Evolutionary conservation across 1,140 invertebrate genomes (phyloP).

Genomic region (Drosophila simulans): DNA sequence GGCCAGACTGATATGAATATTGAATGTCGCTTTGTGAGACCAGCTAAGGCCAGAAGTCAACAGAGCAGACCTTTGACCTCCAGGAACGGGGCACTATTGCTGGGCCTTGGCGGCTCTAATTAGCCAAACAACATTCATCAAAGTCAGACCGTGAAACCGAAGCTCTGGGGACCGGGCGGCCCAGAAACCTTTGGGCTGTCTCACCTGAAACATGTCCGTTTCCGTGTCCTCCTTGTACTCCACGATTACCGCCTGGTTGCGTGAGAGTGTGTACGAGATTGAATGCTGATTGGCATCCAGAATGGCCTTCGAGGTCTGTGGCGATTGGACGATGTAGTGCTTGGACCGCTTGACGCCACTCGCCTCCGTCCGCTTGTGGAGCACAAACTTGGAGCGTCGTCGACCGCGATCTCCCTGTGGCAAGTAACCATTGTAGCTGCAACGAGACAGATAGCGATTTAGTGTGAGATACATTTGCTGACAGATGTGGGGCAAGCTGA

Average conservation of each 20-base stretch:
- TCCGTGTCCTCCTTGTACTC: slow-evolving; percentile 97
- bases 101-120: slow-evolving; percentile 12
- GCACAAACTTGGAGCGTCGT: slow-evolving; percentile 96
- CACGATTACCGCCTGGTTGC: slow-evolving; percentile 98
- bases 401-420: slow-evolving; percentile 96
- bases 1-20: slow-evolving; percentile 54
- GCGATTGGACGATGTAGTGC: slow-evolving; percentile 97
- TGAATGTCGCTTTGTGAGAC: slow-evolving; percentile 32
- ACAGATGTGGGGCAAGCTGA: slow-evolving; percentile 58
- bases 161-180: neutral
- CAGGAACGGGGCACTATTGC: neutral
- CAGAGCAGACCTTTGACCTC: slow-evolving; percentile 42
- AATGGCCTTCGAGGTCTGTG: slow-evolving; percentile 95
- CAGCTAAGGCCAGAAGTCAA: slow-evolving; percentile 19
- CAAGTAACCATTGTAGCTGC: slow-evolving; percentile 97
- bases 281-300: slow-evolving; percentile 96
- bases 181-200: slow-evolving; percentile 20
- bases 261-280: slow-evolving; percentile 97
- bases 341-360: slow-evolving; percentile 98
- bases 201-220: slow-evolving; percentile 99
- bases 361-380: slow-evolving; percentile 92
- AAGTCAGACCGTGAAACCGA: slow-evolving; percentile 14
- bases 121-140: slow-evolving; percentile 38
- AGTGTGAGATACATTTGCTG: slow-evolving; percentile 11
- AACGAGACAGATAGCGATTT: slow-evolving; percentile 60